Base-by-base conservation (phyloP, 2,113 vertebrate genomes). In the Chrysochloris asiatica region DNA sequence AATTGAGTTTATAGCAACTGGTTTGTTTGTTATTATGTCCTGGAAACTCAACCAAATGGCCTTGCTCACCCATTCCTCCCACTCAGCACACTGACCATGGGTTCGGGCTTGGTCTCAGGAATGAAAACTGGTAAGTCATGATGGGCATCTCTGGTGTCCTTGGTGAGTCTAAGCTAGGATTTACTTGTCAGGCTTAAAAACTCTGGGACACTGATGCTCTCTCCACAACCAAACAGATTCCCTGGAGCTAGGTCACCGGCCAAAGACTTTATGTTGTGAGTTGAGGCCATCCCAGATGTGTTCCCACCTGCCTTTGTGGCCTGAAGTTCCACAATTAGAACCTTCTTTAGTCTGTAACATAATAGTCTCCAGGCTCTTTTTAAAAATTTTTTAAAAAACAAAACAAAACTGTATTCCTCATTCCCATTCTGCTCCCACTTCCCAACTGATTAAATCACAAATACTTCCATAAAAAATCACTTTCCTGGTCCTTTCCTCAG, bases 401-500 rank as follows among this genome's bases (percentile, higher is more conserved):
- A n/a, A 33, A 85, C 69, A 30, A 86, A 65, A 77, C 33, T 38
- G 8, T 56, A 4, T 72, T 65, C 56, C 10, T 75, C 54, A 38
- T 8, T 50, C 36, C 12, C 14, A 43, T 76, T 79, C 72, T 24
- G 4, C 54, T 30, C 47, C 54, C 47, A 36, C 36, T 54, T 75
- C 65, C 19, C 84, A 83, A 72, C 45, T 73, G 14, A 47, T 43
- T 47, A 61, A 54, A 45, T 89, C 41, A 80, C 81, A 80, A 59
- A 73, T 78, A 73, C 14, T 84, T 61, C n/a, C 30, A 24, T 30
- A 45, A 36, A 56, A 93, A 83, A 43, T 83, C 45, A 43, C 56
- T 90, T 85, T 84, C 56, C 67, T 41, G 43, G 28, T 24, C 59
- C 33, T 79, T 89, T 80, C 30, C 45, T 91, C 30, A 63, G 38